Conservation (phyloP, 2,113 vertebrate genomes). For the zebrafish (Danio rerio) region GRCz12tu NC_133199.1:16757501-16758000, state of each 20-base stretch:
- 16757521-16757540: conserved; percentile 58
- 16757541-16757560: conserved; percentile 64
- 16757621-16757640: conserved; percentile 76
- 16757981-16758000: not conserved
- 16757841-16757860: conserved; percentile 69
- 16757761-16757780: conserved; percentile 72
- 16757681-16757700: conserved; percentile 73
- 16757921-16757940: not conserved
- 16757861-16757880: conserved; percentile 61
- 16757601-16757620: conserved; percentile 75
- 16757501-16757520: conserved; percentile 35
- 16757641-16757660: conserved; percentile 72
- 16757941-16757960: not conserved
- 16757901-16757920: conserved; percentile 67
- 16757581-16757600: conserved; percentile 68
- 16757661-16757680: conserved; percentile 76
- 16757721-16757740: conserved; percentile 67
- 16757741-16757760: conserved; percentile 70
- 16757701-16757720: conserved; percentile 76
- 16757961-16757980: not conserved
- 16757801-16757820: conserved; percentile 69
- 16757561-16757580: conserved; percentile 37
- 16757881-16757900: conserved; percentile 48
- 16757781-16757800: conserved; percentile 78
- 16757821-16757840: conserved; percentile 71